Evolutionary conservation across 2,888 invertebrate species (phyloP).

Genomic region (Crossocerus cetratus): DNA sequence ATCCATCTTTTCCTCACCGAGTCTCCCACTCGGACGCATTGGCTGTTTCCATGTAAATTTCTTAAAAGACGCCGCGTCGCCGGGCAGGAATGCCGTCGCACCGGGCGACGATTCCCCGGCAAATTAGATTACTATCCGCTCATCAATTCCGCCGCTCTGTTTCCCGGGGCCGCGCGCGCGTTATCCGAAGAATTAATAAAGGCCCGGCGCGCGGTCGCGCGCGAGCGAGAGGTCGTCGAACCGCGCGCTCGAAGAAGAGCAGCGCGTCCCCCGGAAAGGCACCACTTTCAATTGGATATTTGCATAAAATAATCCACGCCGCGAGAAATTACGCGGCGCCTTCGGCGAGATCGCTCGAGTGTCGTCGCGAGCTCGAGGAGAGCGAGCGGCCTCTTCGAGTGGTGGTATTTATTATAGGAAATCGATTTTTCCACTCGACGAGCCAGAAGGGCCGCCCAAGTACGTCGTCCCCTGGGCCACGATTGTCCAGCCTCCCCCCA

Average conservation of each 20-base stretch:
- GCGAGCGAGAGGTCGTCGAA: constrained; percentile 9
- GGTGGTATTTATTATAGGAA: constrained; percentile 56
- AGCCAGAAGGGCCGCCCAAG: constrained; percentile 19
- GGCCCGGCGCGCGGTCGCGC: constrained; percentile 34
- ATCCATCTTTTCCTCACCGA: too few species aligned
- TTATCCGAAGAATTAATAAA: constrained; percentile 64
- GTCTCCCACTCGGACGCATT: too few species aligned
- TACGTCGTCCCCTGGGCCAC: not conserved
- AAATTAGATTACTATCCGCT: constrained; percentile 68
- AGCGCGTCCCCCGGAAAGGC: constrained; percentile 40
- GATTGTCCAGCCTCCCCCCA: not conserved
- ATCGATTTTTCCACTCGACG: constrained; percentile 42
- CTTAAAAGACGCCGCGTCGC: constrained; percentile 61
- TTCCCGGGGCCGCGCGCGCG: constrained; percentile 32
- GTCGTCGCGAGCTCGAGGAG: constrained; percentile 20
- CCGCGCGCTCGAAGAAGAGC: constrained; percentile 16
- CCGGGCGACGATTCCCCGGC: constrained; percentile 58
- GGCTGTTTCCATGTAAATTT: constrained; percentile 67
- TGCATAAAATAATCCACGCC: constrained; percentile 64
- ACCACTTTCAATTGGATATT: constrained; percentile 63
- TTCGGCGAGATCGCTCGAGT: constrained; percentile 38
- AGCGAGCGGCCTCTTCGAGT: constrained; percentile 29
- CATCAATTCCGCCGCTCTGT: constrained; percentile 59
- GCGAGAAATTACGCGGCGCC: constrained; percentile 58
- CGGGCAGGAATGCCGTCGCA: constrained; percentile 45